A percentile compares a stretch with the other conserved stretches of the same genome.
These are phyloP conservation scores for Drosophila austrosaltans DNA, from an alignment of 2,888 invertebrate species.

Conservation along the genomic window DNA sequence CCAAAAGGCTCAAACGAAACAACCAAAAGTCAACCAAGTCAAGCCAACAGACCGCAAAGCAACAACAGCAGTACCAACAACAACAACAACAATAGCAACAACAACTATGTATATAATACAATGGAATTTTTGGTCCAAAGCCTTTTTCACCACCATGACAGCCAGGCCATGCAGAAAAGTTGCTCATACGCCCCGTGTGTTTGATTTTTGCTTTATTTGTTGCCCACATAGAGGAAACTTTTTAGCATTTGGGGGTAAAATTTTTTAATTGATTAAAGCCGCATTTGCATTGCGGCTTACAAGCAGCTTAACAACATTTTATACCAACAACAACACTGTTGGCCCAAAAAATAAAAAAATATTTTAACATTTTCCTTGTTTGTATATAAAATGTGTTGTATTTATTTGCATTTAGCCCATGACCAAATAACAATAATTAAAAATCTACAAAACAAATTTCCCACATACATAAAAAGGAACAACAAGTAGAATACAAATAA, in stretches of 20 bases:
- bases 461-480: not conserved
- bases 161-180: slow-evolving; percentile 61
- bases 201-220: slow-evolving; percentile 70
- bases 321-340: slow-evolving; percentile 16
- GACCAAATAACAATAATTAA: slow-evolving; percentile 53
- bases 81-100: slow-evolving; percentile 4
- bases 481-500: slow-evolving; percentile 14
- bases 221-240: slow-evolving; percentile 42
- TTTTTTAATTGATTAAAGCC: slow-evolving; percentile 80
- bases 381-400: slow-evolving; percentile 40
- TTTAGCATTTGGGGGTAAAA: slow-evolving; percentile 57
- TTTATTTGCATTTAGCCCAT: slow-evolving; percentile 21
- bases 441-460: slow-evolving; percentile 36
- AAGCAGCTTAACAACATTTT: slow-evolving; percentile 66
- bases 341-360: not conserved
- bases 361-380: slow-evolving; percentile 30
- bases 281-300: slow-evolving; percentile 76
- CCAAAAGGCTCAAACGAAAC: slow-evolving; percentile 65
- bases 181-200: slow-evolving; percentile 64
- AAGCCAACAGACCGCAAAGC: slow-evolving; percentile 72
- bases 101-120: slow-evolving; percentile 1
- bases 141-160: slow-evolving; percentile 59
- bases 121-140: slow-evolving; percentile 65
- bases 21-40: slow-evolving; percentile 75
- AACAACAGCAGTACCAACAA: slow-evolving; percentile 35